phyloP scores from a whole-genome alignment of 2,113 vertebrate species.

The Galemys pyrenaicus region DNA sequence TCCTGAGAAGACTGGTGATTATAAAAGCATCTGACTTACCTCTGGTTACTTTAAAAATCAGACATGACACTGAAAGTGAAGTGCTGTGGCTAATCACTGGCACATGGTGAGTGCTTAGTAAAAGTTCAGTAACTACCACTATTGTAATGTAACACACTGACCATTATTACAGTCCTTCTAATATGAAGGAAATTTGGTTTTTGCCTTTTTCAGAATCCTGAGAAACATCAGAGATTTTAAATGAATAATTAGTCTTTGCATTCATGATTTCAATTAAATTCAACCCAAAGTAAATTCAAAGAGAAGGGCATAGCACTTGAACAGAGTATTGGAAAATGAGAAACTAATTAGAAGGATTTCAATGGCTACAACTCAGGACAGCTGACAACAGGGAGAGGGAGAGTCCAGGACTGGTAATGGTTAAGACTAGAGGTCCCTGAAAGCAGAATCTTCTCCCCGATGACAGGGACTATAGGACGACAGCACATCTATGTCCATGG shows the following conservation, averaged over 20 bases:
- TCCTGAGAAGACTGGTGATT: not conserved
- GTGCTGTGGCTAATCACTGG: not conserved
- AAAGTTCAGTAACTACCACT: not conserved
- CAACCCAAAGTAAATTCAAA: conserved; percentile 34
- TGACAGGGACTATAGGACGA: not conserved
- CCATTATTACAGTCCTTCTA: not conserved
- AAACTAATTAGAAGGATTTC: not conserved
- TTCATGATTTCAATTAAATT: conserved; percentile 46
- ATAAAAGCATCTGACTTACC: not conserved
- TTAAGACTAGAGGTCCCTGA: not conserved
- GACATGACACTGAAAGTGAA: not conserved
- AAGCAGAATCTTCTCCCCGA: not conserved
- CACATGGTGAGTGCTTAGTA: not conserved
- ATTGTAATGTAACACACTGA: not conserved
- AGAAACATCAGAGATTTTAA: not conserved
- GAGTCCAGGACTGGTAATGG: not conserved
- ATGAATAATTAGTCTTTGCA: not conserved
- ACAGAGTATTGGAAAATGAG: not conserved
- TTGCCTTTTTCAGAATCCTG: not conserved
- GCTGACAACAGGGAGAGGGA: not conserved
- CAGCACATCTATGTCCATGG: too few species aligned
- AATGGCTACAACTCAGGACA: not conserved
- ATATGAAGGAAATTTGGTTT: not conserved
- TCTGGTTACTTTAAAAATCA: not conserved
- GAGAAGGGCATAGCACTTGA: not conserved